Base-by-base conservation (phyloP, 2,113 vertebrate species). In the Asarcornis scutulata region DNA sequence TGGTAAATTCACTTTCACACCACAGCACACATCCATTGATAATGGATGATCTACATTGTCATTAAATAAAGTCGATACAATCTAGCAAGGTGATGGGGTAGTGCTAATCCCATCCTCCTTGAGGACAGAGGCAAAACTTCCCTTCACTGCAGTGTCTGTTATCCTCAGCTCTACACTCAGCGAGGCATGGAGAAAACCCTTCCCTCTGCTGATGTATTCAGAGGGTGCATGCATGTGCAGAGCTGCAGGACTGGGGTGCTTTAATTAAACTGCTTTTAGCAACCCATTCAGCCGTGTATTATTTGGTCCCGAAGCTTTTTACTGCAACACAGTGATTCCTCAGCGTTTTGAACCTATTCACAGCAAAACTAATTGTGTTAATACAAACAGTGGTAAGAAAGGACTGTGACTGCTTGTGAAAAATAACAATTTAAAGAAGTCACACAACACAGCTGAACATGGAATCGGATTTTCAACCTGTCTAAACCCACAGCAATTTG, bases 401-500 rank as follows among this genome's bases (percentile, higher is more conserved):
- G 42, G 56, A 31, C 38, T 63, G 38, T 46, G 68, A 34, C 29
- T 80, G 44, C 52, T 72, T 27, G n/a, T 36, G 68, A 46, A 75
- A 91, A 84, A 89, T 20, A 67, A 0, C 36, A 60, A 2, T 22
- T 58, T 88, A 55, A 62, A 67, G 86, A 88, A 84, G 74, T 69
- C 40, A 83, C 56, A 56, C 46, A 21, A 44, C 36, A 66, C 2
- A 13, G 31, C 15, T 74, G 72, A 88, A 90, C 46, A 42, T 38
- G 69, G 79, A 83, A 72, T 46, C 13, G 26, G 48, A 77, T 93
- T 95, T 94, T 90, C 83, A 88, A 3, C 18, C 50, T 88, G 55
- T 31, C 40, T 68, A 59, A 79, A 76, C n/a, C 31, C 58, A 50
- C 31, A 50, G 34, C 59, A 66, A 31, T 20, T 23, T 3, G 2